phyloP scores from a whole-genome alignment of 2,113 vertebrate genomes.

The Syrmaticus mikado region DNA sequence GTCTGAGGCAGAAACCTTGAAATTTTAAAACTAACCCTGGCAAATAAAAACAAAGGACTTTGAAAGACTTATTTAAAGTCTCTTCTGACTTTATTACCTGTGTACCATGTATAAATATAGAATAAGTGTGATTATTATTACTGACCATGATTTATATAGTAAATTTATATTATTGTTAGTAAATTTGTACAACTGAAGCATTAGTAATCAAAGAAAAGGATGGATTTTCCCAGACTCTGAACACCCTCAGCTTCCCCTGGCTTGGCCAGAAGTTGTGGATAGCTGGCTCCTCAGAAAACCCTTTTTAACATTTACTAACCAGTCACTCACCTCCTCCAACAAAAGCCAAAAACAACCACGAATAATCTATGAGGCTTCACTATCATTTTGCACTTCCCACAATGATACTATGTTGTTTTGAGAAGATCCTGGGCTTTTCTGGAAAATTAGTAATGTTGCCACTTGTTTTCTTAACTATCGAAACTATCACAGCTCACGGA shows the following conservation, averaged over 20 bases:
- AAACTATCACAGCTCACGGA: neutral
- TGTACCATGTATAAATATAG: neutral
- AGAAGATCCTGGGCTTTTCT: neutral
- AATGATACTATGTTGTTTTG: neutral
- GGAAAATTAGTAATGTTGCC: neutral
- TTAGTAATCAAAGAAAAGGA: neutral
- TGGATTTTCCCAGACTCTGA: neutral
- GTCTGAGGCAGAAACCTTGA: neutral
- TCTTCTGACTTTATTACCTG: neutral
- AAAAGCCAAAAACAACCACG: neutral
- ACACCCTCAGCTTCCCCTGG: neutral
- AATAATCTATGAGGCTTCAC: neutral
- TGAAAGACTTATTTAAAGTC: neutral
- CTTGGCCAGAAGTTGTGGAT: neutral
- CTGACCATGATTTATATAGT: neutral
- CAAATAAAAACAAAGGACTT: neutral
- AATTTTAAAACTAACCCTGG: neutral
- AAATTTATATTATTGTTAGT: neutral
- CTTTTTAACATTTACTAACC: neutral
- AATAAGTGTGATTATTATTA: neutral
- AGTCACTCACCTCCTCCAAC: neutral
- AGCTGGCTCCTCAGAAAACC: neutral
- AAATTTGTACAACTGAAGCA: neutral
- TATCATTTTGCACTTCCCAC: neutral
- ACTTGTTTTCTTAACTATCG: neutral